These are phyloP conservation scores for Siniperca obscura DNA, from an alignment of 2,797 vertebrate species.

Conservation along the genomic window DNA sequence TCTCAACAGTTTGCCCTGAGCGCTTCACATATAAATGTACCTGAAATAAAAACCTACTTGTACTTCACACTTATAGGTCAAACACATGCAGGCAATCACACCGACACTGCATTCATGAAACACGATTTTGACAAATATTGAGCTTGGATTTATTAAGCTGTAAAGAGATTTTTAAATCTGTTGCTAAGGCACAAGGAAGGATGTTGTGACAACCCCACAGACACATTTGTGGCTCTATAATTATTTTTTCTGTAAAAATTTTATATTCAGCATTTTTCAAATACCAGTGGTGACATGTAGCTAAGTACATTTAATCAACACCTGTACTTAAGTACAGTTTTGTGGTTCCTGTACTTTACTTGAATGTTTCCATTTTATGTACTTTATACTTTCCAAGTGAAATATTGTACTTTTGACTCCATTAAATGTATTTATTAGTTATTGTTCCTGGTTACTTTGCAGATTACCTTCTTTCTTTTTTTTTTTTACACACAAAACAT, in stretches of 20 bases:
- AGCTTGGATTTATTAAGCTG: not conserved
- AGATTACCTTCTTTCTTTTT: not conserved
- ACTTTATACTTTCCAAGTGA: not conserved
- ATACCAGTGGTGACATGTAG: not conserved
- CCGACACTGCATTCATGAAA: not conserved
- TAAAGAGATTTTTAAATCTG: slow-evolving; percentile 11
- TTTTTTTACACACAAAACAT: not conserved
- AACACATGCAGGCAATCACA: slow-evolving; percentile 25
- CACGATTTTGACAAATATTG: not conserved
- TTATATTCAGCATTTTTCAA: not conserved
- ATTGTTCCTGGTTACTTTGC: not conserved
- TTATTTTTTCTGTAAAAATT: not conserved
- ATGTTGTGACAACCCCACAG: not conserved
- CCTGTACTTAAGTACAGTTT: not conserved
- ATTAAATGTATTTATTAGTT: not conserved
- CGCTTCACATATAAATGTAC: slow-evolving; percentile 38
- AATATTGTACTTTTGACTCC: not conserved
- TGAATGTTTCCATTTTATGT: not conserved
- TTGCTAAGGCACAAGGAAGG: not conserved
- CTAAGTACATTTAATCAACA: not conserved
- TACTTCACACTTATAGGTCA: slow-evolving; percentile 36
- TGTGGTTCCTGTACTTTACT: not conserved
- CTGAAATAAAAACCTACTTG: slow-evolving; percentile 47
- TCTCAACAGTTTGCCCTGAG: slow-evolving; percentile 44
- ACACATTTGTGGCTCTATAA: not conserved